Percentiles rank a stretch among this genome's conserved stretches.
Conservation (phyloP, 2,797 vertebrate species). For the Galagoides demidoff region DNA sequence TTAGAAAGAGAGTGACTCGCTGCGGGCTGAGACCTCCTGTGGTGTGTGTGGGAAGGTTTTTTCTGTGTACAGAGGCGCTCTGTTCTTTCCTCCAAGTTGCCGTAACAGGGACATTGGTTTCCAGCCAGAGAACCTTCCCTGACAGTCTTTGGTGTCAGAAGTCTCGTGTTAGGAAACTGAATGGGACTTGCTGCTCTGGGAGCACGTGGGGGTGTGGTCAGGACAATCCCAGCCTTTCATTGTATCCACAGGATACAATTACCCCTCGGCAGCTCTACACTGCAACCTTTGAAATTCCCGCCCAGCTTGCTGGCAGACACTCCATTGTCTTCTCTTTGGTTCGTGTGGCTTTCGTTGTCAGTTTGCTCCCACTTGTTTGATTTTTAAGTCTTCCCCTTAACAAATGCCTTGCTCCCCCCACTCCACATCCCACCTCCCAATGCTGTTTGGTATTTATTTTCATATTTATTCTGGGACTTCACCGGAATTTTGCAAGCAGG, state of each 20-base stretch:
- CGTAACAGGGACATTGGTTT: background rate
- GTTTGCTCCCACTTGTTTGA: background rate
- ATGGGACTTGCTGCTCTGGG: background rate
- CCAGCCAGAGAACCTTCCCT: background rate
- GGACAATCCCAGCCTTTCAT: accelerated
- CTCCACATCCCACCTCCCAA: background rate
- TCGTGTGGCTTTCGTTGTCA: background rate
- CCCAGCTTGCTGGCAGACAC: background rate
- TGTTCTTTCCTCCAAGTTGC: background rate
- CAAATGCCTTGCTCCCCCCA: background rate
- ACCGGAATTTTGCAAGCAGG: background rate
- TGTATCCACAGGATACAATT: background rate
- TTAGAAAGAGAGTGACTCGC: background rate
- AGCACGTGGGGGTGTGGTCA: background rate
- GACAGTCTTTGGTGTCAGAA: background rate
- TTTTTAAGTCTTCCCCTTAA: background rate
- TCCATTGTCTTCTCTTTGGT: background rate
- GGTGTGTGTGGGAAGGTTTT: background rate
- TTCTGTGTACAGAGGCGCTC: background rate
- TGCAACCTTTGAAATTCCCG: background rate
- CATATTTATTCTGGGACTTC: background rate
- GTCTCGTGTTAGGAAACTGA: background rate
- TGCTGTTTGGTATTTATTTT: background rate
- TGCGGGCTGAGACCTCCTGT: background rate
- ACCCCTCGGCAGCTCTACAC: background rate